A percentile compares a stretch with the other conserved stretches of the same genome.
phyloP scores from a whole-genome alignment of 2,113 vertebrate species.

The Penelope pileata region DNA sequence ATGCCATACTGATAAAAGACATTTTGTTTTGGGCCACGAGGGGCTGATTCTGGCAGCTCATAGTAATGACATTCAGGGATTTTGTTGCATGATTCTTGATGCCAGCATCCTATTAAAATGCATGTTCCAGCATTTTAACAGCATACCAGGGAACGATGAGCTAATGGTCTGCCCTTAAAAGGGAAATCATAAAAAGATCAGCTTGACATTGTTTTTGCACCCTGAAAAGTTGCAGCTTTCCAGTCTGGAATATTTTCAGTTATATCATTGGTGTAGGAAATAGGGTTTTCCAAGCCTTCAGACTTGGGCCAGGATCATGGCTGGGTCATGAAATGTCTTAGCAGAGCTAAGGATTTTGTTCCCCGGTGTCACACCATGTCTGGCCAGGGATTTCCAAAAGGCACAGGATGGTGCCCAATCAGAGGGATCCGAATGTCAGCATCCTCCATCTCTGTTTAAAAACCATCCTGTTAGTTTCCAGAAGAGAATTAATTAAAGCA shows the following conservation, averaged over 20 bases:
- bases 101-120: background rate
- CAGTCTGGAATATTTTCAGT: background rate
- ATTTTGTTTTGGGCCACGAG: background rate
- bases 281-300: background rate
- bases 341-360: background rate
- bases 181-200: background rate
- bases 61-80: background rate
- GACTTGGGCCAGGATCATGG: background rate
- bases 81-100: background rate
- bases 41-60: background rate
- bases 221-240: background rate
- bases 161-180: background rate
- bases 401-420: rapidly evolving
- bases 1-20: background rate
- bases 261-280: background rate
- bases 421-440: background rate
- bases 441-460: background rate
- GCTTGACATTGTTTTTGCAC: background rate
- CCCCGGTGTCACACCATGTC: background rate
- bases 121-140: background rate
- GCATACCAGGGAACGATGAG: background rate
- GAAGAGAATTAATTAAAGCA: slow-evolving; percentile 41
- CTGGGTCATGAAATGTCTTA: background rate
- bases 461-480: background rate
- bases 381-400: background rate